Conservation (phyloP, 2,113 vertebrate species). For the Scomber scombrus region DNA sequence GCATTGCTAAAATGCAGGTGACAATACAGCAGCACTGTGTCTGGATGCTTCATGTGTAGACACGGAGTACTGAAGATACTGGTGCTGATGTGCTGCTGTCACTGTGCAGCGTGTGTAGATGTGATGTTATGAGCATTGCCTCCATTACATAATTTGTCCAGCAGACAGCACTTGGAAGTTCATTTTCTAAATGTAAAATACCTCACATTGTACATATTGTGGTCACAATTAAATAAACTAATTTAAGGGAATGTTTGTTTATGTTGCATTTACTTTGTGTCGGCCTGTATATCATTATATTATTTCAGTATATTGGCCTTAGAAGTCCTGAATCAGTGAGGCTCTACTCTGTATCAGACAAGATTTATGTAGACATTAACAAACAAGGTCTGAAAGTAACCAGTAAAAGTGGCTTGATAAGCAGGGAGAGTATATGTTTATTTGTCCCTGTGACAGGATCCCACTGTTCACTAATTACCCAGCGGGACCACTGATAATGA, state of each 20-base stretch:
- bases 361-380: neutral
- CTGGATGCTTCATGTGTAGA: neutral
- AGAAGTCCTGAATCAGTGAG: neutral
- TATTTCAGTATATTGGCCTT: too few species aligned
- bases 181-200: neutral
- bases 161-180: slow-evolving; percentile 1
- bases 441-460: slow-evolving; percentile 78
- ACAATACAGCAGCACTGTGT: neutral
- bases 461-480: slow-evolving; percentile 83
- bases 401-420: slow-evolving; percentile 46
- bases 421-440: slow-evolving; percentile 65
- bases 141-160: neutral
- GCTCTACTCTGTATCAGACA: neutral
- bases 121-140: neutral
- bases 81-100: neutral
- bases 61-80: neutral
- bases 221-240: neutral
- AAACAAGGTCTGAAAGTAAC: neutral
- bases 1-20: neutral
- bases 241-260: neutral
- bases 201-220: neutral
- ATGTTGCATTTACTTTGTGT: neutral
- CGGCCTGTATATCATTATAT: too few species aligned
- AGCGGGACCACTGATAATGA: slow-evolving; percentile 84
- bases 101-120: too few species aligned